Evolutionary conservation across 2,888 invertebrate genomes (phyloP), one percentile per base, ranked within the genome.

Genomic region (Tenthredo amoena): DNA sequence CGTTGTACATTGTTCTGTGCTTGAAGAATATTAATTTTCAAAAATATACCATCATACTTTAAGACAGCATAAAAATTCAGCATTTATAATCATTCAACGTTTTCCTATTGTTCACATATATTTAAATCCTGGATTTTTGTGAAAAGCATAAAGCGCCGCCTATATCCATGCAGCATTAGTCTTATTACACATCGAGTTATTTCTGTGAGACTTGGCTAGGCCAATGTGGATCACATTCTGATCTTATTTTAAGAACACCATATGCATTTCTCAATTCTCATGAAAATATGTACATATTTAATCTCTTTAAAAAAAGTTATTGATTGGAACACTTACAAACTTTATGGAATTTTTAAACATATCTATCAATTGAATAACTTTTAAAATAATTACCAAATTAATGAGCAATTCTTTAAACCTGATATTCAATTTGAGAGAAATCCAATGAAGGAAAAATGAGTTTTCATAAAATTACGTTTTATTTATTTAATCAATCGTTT

Each of bases 211-310:
- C 86, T 88, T 88, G 88, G 87, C 87, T 87, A 88, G 86, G 86
- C 87, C 85, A 85, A 89, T 87, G 87, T 87, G 74, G 87, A 89
- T 87, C 88, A 87, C 86, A 86, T 79, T 84, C 86, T 84, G 83
- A 84, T 86, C 88, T 89, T 89, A 89, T 89, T 89, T 89, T 89
- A 84, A 86, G 88, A 87, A 86, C 77, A 18, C 72, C 68, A 62
- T 62, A 84, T 31, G 31, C 55, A 50, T 77, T 77, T 50, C 26
- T 15, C 6, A 68, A 68, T 68, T 68, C 34, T 34, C 5, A 68
- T 31, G 6, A 15, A 47, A 47, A 47, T 7, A 34, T 0, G 4
- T 5, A 18, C 5, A 68, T 68, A 31, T 34, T 68, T 34, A 34
- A 68, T 34, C 34, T 34, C 34, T 34, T 34, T 1, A 18, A 34